A percentile compares a stretch with the other conserved stretches of the same genome.
Conservation (phyloP, 2,113 vertebrate genomes). For the Equus przewalskii region DNA sequence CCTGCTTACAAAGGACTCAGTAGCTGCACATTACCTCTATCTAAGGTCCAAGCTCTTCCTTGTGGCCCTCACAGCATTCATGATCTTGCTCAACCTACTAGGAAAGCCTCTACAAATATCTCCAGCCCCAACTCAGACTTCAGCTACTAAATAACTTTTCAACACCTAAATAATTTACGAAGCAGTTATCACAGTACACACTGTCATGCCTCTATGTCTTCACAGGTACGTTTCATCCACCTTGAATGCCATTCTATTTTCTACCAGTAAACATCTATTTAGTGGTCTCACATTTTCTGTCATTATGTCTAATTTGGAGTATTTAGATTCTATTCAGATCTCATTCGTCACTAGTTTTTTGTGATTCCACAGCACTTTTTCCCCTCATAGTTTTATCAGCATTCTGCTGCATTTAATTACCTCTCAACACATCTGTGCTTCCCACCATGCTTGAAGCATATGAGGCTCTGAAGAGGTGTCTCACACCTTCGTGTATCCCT, state of each 20-base stretch:
- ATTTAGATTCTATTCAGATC: not conserved
- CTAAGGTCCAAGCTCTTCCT: not conserved
- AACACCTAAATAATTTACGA: not conserved
- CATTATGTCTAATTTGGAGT: not conserved
- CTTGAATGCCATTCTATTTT: not conserved
- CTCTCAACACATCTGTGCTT: not conserved
- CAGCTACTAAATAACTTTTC: not conserved
- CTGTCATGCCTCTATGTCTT: too few relatives aligned
- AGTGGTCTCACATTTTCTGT: not conserved
- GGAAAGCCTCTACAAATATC: not conserved
- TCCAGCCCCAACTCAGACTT: not conserved
- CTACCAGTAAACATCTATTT: not conserved
- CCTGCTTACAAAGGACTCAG: not conserved
- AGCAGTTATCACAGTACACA: not conserved
- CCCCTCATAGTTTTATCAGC: not conserved
- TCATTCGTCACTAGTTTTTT: not conserved
- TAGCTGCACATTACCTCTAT: not conserved
- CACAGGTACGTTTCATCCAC: not conserved
- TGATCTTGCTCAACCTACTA: not conserved
- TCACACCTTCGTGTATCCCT: not conserved
- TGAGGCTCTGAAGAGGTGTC: not conserved
- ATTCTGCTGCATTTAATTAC: not conserved
- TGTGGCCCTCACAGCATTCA: not conserved
- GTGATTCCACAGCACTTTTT: not conserved
- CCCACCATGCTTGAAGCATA: not conserved